These are phyloP conservation scores for Chelonus insularis DNA, from an alignment of 1,140 invertebrate genomes.

Conservation along the genomic window DNA sequence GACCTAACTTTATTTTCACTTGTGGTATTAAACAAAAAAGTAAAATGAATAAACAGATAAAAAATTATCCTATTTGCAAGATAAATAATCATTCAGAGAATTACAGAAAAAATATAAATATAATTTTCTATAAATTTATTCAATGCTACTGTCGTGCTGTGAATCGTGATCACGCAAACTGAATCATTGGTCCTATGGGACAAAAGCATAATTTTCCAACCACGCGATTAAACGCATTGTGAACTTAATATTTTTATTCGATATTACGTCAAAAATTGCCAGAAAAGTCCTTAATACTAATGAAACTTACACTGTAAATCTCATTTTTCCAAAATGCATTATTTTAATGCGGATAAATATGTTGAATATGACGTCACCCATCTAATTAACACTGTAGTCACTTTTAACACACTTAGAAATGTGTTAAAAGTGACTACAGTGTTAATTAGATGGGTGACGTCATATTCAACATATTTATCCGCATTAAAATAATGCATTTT, in stretches of 20 bases:
- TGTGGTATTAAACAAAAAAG: neutral
- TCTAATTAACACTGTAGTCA: too few relatives aligned
- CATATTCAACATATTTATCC: too few relatives aligned
- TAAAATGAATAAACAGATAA: neutral
- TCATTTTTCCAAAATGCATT: too few relatives aligned
- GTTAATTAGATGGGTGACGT: too few relatives aligned
- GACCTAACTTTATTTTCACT: neutral
- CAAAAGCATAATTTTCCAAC: neutral
- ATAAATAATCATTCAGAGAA: neutral
- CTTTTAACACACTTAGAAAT: too few relatives aligned
- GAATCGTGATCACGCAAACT: slow-evolving; percentile 34
- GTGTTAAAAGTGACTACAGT: too few relatives aligned
- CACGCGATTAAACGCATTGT: neutral
- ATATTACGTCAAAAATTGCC: too few relatives aligned
- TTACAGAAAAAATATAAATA: neutral
- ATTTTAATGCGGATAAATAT: too few relatives aligned
- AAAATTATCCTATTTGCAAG: neutral
- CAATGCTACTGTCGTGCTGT: slow-evolving; percentile 35
- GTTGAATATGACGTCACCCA: too few relatives aligned
- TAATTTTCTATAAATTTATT: slow-evolving; percentile 1
- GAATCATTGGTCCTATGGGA: slow-evolving; percentile 11
- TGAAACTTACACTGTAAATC: too few relatives aligned
- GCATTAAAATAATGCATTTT: too few relatives aligned
- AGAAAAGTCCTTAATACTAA: neutral
- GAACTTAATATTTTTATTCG: neutral